Conservation (phyloP, 2,797 vertebrate genomes). For the Muraenolepis orangiensis region DNA sequence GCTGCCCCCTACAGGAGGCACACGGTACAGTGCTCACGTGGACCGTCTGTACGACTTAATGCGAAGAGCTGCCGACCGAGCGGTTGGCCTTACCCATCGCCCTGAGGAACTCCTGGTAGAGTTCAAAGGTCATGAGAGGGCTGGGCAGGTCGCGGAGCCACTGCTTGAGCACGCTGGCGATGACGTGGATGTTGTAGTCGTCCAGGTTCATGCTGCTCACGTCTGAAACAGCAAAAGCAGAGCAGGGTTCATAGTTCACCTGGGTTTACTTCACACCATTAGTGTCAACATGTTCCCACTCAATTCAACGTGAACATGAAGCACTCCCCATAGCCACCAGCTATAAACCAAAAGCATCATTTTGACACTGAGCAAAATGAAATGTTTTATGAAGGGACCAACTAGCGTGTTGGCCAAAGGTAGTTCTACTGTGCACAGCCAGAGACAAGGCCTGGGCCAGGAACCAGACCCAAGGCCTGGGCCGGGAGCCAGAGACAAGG, state of each 20-base stretch:
- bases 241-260: neutral
- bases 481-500: no score
- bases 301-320: no score
- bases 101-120: conserved; percentile 94
- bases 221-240: conserved; percentile 69
- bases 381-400: no score
- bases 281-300: no score
- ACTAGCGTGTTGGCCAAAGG: no score
- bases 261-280: neutral
- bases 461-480: no score
- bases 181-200: conserved; percentile 96
- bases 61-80: neutral
- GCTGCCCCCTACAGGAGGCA: neutral
- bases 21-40: neutral
- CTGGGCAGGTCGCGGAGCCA: conserved; percentile 95
- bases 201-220: conserved; percentile 85
- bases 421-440: no score
- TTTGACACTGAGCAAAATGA: no score
- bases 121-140: conserved; percentile 96
- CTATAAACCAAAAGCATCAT: no score
- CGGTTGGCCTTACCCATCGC: conserved; percentile 85
- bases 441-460: no score
- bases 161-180: conserved; percentile 95
- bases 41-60: neutral
- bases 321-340: no score